Percentiles rank a stretch among this genome's conserved stretches.
phyloP scores from a whole-genome alignment of 2,888 invertebrate genomes.

The Leptarthrus brevirostris region DNA sequence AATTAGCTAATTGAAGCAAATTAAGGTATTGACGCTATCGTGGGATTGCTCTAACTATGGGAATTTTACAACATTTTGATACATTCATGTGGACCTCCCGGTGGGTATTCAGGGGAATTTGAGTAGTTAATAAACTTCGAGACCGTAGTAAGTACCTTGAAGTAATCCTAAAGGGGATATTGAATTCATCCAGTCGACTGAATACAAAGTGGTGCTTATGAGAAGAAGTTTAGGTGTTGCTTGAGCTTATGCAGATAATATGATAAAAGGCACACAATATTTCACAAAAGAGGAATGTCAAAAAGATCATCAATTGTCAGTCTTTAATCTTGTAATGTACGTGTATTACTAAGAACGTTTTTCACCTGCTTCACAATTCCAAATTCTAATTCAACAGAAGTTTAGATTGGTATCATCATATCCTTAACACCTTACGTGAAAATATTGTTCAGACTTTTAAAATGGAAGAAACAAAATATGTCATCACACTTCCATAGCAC shows the following conservation, averaged over 20 bases:
- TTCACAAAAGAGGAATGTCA: no score
- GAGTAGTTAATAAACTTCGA: no score
- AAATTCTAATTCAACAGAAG: no score
- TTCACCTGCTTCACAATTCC: no score
- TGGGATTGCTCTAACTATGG: background rate
- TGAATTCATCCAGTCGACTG: background rate
- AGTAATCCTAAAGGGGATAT: background rate
- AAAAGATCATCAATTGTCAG: no score
- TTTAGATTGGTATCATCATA: no score
- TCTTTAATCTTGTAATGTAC: no score
- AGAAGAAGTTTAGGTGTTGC: no score
- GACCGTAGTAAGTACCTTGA: background rate
- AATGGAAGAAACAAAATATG: background rate
- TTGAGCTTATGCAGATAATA: no score
- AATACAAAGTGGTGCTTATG: background rate
- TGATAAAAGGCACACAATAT: no score
- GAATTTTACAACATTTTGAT: background rate
- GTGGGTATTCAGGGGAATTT: background rate
- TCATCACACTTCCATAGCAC: background rate
- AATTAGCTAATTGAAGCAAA: conserved; percentile 6
- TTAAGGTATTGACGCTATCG: background rate
- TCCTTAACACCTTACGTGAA: background rate
- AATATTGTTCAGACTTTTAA: background rate
- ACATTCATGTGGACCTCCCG: background rate
- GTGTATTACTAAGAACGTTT: no score